Percentiles rank a stretch among this genome's conserved stretches.
phyloP scores from a whole-genome alignment of 30 jellyfish, hydroid and myxozoan genomes.

The Chrysaora quinquecirrha region DNA sequence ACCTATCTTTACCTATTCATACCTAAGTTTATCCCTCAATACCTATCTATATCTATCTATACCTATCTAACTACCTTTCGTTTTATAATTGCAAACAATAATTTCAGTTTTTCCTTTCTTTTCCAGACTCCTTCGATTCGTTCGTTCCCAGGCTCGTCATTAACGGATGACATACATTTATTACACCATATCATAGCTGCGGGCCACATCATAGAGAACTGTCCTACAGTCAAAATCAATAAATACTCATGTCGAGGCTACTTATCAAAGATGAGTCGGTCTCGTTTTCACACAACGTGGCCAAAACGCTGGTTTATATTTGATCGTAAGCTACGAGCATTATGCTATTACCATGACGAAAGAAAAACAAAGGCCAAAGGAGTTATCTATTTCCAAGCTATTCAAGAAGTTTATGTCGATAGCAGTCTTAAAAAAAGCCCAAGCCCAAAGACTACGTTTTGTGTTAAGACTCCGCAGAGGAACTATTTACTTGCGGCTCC shows the following conservation, averaged over 20 bases:
- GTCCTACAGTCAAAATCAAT: slow-evolving; percentile 88
- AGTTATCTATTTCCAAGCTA: slow-evolving; percentile 89
- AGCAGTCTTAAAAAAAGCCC: slow-evolving; percentile 91
- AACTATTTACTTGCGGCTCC: slow-evolving; percentile 87
- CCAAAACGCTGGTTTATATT: slow-evolving; percentile 96
- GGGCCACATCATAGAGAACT: slow-evolving; percentile 94
- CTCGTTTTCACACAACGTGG: slow-evolving; percentile 94
- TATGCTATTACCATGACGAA: slow-evolving; percentile 96
- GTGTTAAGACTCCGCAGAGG: slow-evolving; percentile 96
- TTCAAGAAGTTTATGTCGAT: slow-evolving; percentile 97
- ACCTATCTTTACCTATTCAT: no score
- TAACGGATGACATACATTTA: slow-evolving; percentile 82
- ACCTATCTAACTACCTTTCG: no score
- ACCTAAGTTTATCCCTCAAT: no score
- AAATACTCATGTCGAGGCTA: slow-evolving; percentile 98
- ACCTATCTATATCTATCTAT: no score
- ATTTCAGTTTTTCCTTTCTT: slow-evolving; percentile 1
- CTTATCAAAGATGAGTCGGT: slow-evolving; percentile 88
- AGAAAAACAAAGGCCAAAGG: slow-evolving; percentile 90
- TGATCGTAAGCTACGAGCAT: slow-evolving; percentile 96
- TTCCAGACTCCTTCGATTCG: slow-evolving; percentile 94
- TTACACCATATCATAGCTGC: slow-evolving; percentile 91
- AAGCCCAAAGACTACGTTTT: slow-evolving; percentile 87
- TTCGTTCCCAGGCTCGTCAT: slow-evolving; percentile 91
- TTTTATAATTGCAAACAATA: no score